Evolutionary conservation across 1,140 invertebrate species (phyloP).

Genomic region (Drosophila auraria): DNA sequence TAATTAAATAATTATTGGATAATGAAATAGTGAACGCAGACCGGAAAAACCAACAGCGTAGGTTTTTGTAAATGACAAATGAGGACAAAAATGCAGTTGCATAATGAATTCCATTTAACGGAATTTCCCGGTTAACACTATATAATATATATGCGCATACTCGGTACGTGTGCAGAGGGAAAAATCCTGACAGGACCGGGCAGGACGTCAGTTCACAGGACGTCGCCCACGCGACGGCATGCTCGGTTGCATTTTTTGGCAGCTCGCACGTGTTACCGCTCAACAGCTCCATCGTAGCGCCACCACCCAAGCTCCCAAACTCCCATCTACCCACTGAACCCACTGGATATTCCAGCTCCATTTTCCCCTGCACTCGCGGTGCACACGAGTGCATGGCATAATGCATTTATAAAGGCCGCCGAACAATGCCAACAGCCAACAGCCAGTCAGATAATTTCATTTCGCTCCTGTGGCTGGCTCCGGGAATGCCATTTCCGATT

Average conservation of each 20-base stretch:
- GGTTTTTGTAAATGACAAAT: slow-evolving; percentile 37
- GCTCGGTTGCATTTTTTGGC: slow-evolving; percentile 51
- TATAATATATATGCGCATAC: not conserved
- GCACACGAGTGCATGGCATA: slow-evolving; percentile 70
- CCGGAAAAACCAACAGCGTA: not conserved
- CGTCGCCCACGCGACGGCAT: slow-evolving; percentile 45
- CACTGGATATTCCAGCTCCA: not conserved
- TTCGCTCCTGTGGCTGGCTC: slow-evolving; percentile 33
- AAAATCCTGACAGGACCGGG: slow-evolving; percentile 20
- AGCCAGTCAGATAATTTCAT: slow-evolving; percentile 64
- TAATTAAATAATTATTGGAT: slow-evolving; percentile 10
- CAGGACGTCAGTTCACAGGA: slow-evolving; percentile 44
- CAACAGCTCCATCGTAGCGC: slow-evolving; percentile 28
- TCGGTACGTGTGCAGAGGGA: not conserved
- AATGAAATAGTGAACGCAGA: not conserved
- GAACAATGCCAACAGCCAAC: slow-evolving; percentile 58
- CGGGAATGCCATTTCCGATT: slow-evolving; percentile 62
- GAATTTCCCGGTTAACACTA: slow-evolving; percentile 65
- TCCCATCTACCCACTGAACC: not conserved
- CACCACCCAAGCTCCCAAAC: not conserved
- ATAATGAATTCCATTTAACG: slow-evolving; percentile 64
- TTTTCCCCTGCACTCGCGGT: slow-evolving; percentile 21
- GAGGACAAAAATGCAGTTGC: slow-evolving; percentile 25
- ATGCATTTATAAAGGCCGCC: slow-evolving; percentile 74
- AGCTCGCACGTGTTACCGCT: slow-evolving; percentile 56